Evolutionary conservation across 1,140 invertebrate species (phyloP).

Genomic region (Lineus longissimus): DNA sequence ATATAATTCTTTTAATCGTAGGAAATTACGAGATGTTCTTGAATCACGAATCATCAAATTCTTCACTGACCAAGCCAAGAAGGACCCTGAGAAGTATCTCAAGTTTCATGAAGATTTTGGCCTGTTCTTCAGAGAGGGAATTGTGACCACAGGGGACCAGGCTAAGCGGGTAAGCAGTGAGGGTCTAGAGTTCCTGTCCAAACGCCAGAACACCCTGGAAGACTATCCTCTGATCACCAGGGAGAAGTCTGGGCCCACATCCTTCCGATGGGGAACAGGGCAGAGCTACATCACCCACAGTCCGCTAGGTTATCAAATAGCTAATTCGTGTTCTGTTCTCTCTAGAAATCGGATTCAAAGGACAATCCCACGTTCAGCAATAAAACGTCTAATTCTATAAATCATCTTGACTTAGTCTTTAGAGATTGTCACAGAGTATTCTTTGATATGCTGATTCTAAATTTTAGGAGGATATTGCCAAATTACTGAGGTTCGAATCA

Average conservation of each 20-base stretch:
- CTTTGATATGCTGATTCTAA: constrained; percentile 7
- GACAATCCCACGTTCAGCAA: no score
- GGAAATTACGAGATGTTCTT: constrained; percentile 70
- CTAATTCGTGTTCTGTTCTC: no score
- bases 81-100: constrained; percentile 76
- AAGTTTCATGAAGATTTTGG: constrained; percentile 90
- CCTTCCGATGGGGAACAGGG: no score
- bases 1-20: constrained; percentile 16
- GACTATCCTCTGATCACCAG: no score
- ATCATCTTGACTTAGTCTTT: no score
- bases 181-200: background rate
- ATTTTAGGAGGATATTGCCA: constrained; percentile 82
- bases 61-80: constrained; percentile 77
- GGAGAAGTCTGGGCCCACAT: no score
- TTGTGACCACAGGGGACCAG: constrained; percentile 76
- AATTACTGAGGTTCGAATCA: constrained; percentile 88
- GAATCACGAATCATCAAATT: constrained; percentile 82
- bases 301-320: no score
- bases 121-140: constrained; percentile 92
- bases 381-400: no score
- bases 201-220: no score
- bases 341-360: no score
- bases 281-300: no score
- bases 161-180: constrained; percentile 71
- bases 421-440: no score